A percentile compares a stretch with the other conserved stretches of the same genome.
Conservation (phyloP, 1,140 invertebrate species). For the Ylistrum balloti region DNA sequence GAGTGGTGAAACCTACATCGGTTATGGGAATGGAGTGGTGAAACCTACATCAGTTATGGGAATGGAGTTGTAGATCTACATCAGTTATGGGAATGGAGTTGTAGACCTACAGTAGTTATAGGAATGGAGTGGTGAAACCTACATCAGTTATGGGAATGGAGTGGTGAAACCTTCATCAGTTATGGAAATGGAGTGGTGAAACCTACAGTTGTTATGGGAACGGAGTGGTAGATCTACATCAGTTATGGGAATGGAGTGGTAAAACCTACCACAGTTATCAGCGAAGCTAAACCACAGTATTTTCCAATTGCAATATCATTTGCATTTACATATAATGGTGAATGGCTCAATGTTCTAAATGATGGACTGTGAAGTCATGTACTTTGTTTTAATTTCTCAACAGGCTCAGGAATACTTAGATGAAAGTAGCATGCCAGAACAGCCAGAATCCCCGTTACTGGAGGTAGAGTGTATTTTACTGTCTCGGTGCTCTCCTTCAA, state of each 20-base stretch:
- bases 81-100: background rate
- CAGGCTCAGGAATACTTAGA: slow-evolving; percentile 38
- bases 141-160: background rate
- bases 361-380: background rate
- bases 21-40: background rate
- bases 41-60: background rate
- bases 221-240: too few species aligned
- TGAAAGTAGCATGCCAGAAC: slow-evolving; percentile 18
- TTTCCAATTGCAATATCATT: too few species aligned
- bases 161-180: background rate
- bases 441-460: background rate
- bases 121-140: background rate
- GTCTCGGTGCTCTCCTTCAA: background rate
- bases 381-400: slow-evolving; percentile 12
- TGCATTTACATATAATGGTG: too few species aligned
- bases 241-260: background rate
- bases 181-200: background rate
- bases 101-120: background rate
- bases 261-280: too few species aligned
- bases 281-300: too few species aligned
- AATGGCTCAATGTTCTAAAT: too few species aligned
- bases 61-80: background rate
- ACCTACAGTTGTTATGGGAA: background rate
- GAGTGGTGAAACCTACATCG: too few species aligned
- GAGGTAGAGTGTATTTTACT: background rate